Percentiles rank a stretch among this genome's conserved stretches.
Conservation (phyloP, 2,797 vertebrate species). For the Australoheros facetus region DNA sequence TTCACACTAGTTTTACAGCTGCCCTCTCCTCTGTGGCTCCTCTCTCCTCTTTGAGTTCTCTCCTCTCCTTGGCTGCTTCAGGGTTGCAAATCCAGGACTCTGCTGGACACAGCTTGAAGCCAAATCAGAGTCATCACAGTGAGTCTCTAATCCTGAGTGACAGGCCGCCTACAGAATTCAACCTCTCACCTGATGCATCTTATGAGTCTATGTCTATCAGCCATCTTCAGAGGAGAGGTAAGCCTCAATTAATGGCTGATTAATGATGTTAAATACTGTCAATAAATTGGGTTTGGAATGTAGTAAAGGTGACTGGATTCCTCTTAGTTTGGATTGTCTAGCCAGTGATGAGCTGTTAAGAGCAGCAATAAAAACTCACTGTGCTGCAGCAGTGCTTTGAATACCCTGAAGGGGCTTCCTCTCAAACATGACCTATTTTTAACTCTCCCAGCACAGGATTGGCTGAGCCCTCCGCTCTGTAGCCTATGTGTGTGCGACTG, state of each 20-base stretch:
- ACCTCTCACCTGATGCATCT: constrained; percentile 88
- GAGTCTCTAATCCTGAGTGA: constrained; percentile 89
- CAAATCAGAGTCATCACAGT: constrained; percentile 60
- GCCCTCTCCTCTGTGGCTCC: constrained; percentile 63
- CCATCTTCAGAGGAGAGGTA: constrained; percentile 92
- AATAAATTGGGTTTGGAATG: background rate
- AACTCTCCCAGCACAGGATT: constrained; percentile 79
- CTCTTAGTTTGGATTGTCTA: constrained; percentile 29
- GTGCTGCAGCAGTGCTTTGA: constrained; percentile 74
- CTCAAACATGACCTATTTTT: constrained; percentile 86
- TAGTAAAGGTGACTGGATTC: constrained; percentile 5
- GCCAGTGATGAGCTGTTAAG: constrained; percentile 38
- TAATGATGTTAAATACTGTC: background rate
- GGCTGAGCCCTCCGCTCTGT: constrained; percentile 69
- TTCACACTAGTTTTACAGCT: constrained; percentile 43
- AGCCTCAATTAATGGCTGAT: constrained; percentile 26
- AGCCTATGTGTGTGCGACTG: constrained; percentile 65
- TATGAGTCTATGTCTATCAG: constrained; percentile 91
- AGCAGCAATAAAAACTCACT: constrained; percentile 56
- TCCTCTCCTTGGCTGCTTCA: constrained; percentile 65
- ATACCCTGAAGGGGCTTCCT: constrained; percentile 80
- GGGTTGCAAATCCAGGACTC: constrained; percentile 57
- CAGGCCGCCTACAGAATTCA: constrained; percentile 88
- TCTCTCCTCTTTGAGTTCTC: constrained; percentile 65
- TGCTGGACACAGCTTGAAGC: constrained; percentile 62